Evolutionary conservation across 2,113 vertebrate genomes (phyloP), one percentile per base, ranked within the genome.

Genomic region (Hoplias malabaricus): DNA sequence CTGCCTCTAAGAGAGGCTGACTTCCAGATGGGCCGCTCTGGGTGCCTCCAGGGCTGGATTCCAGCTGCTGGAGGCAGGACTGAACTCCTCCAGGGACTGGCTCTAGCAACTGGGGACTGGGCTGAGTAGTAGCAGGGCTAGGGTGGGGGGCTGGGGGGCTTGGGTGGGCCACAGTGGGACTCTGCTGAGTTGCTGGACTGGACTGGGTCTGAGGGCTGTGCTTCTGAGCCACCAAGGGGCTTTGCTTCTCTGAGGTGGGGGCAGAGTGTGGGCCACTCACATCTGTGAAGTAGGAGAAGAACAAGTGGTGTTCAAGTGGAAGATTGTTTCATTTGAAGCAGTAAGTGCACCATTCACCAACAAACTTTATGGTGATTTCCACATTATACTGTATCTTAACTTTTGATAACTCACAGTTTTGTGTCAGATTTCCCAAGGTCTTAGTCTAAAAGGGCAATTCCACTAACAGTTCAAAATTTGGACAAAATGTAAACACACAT

Each of bases 221-320:
- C 90, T 97, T 97, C 89, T 98, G 97, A 61, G 94, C 95, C 96
- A 97, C 95, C 95, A 97, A 85, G 73, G 98, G 98, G 87, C 97
- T 98, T 91, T 98, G 97, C 89, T 98, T 99, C 90, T 98, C 98
- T 0, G 98, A 99, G 87, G 95, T 91, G 56, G 96, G 95, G 0
- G 94, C 98, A 0, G 98, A 99, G 42, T 96, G 90, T 2, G 96
- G 95, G 83, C 94, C 95, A 87, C 90, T 94, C 86, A 94, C 88
- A 79, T 98, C 98, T 98, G 90, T 31, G 23, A n/a, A 34, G 33
- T 46, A 70, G 16, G 56, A 63, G 34, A 61, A 70, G 16, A 53
- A 40, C 14, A 14, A 25, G 29, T n/a, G 11, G 57, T n/a, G 31
- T 62, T 62, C 8, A 25, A 62, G 40, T 27, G 40, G 36, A 69